Conservation (phyloP, 2,888 invertebrate species). For the Sclerodermus sp. region DNA sequence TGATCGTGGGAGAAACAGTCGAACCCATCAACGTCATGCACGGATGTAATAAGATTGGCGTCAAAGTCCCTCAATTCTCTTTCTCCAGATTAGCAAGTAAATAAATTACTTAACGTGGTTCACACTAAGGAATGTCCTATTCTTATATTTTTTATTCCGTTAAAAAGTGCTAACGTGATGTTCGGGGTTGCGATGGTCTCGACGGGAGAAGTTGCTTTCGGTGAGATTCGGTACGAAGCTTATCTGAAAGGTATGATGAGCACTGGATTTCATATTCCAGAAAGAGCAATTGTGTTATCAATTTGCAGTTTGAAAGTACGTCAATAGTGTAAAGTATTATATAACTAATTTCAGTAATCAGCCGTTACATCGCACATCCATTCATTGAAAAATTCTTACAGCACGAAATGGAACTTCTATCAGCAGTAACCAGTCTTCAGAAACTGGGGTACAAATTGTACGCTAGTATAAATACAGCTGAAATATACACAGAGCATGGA, state of each 20-base stretch:
- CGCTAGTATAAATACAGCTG: constrained; percentile 98
- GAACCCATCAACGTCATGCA: constrained; percentile 81
- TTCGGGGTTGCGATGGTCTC: constrained; percentile 99
- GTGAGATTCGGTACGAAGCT: constrained; percentile 95
- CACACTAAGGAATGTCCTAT: not conserved
- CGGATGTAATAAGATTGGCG: constrained; percentile 89
- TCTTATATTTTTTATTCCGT: constrained; percentile 1
- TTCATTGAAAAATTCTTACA: constrained; percentile 62
- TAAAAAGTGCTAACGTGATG: constrained; percentile 87
- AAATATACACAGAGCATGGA: constrained; percentile 93
- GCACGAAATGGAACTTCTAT: constrained; percentile 90
- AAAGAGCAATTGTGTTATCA: constrained; percentile 90
- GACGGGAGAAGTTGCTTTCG: constrained; percentile 99
- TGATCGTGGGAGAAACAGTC: constrained; percentile 84
- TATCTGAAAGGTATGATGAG: constrained; percentile 97
- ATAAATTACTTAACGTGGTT: not conserved
- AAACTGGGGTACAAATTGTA: constrained; percentile 95
- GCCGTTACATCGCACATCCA: too few relatives aligned
- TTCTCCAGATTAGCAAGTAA: constrained; percentile 89
- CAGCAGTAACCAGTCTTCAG: constrained; percentile 77
- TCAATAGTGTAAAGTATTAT: not conserved
- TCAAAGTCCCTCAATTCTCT: constrained; percentile 98
- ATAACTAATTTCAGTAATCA: too few relatives aligned
- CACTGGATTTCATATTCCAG: constrained; percentile 94
- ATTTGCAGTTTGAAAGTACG: constrained; percentile 94